Percentiles rank a stretch among this genome's conserved stretches.
Conservation (phyloP, 2,888 invertebrate genomes). For the Oasisia sp. region DNA sequence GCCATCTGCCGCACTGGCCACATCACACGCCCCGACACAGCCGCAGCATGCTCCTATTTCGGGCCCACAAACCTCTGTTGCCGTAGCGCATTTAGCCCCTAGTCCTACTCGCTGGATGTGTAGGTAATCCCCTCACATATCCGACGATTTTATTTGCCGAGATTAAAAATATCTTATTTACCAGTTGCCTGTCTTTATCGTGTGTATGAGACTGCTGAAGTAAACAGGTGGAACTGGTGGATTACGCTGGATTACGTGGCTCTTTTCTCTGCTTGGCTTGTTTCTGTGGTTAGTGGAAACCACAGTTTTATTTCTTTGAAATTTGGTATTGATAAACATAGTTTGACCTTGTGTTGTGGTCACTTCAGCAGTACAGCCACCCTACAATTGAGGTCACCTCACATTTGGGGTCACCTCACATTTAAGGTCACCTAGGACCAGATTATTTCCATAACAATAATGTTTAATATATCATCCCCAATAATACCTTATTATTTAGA, state of each 20-base stretch:
- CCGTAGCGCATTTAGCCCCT: not conserved
- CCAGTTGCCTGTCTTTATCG: not conserved
- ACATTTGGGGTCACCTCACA: too few species aligned
- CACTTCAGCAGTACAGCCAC: too few species aligned
- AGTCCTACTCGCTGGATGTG: not conserved
- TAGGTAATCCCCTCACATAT: not conserved
- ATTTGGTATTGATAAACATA: not conserved
- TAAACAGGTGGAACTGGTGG: not conserved
- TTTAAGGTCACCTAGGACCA: too few species aligned
- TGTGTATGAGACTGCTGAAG: not conserved
- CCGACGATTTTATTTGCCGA: not conserved
- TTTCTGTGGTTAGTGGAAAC: not conserved
- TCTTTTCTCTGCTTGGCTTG: not conserved
- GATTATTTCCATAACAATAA: too few species aligned
- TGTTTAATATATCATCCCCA: too few species aligned
- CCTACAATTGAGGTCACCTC: too few species aligned
- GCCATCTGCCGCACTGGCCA: not conserved
- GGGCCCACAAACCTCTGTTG: not conserved
- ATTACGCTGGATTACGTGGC: not conserved
- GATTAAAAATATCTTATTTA: conserved; percentile 17
- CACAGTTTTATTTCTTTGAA: not conserved
- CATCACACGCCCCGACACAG: not conserved
- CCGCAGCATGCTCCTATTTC: not conserved
- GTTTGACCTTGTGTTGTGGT: too few species aligned
- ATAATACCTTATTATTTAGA: too few species aligned